Evolutionary conservation across 2,113 vertebrate genomes (phyloP).

Genomic region (Atlantisia rogersi): DNA sequence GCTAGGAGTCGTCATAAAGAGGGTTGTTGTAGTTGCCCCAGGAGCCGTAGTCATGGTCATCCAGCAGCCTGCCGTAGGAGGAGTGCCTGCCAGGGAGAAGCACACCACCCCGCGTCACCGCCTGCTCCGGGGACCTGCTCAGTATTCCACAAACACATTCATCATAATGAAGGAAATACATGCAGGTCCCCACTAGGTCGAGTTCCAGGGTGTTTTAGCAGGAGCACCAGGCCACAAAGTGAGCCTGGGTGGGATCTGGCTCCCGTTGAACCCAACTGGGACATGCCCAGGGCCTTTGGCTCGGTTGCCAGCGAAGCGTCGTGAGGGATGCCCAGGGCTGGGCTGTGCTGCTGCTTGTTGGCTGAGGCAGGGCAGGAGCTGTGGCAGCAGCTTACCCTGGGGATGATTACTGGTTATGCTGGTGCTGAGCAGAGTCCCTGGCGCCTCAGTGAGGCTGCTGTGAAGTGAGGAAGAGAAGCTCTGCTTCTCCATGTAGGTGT

Average conservation of each 20-base stretch:
- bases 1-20: conserved; percentile 85
- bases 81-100: conserved; percentile 74
- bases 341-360: conserved; percentile 22
- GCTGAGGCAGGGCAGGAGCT: not conserved
- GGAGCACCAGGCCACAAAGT: not conserved
- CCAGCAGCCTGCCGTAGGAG: conserved; percentile 84
- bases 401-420: not conserved
- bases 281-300: not conserved
- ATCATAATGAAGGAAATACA: not conserved
- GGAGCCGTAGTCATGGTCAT: conserved; percentile 77
- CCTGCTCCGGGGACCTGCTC: not conserved
- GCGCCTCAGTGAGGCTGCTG: not conserved
- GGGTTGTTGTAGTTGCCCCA: conserved; percentile 91
- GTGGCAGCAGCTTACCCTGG: not conserved
- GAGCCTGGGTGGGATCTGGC: not conserved
- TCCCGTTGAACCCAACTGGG: not conserved
- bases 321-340: not conserved
- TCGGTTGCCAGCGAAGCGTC: conserved; percentile 15
- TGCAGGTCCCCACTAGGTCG: not conserved
- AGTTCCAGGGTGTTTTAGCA: not conserved
- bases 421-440: not conserved
- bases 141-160: not conserved
- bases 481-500: rapidly evolving
- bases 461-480: not conserved
- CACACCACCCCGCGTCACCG: rapidly evolving